Conservation (phyloP, 1,140 invertebrate species). For the Philaenus spumarius region DNA sequence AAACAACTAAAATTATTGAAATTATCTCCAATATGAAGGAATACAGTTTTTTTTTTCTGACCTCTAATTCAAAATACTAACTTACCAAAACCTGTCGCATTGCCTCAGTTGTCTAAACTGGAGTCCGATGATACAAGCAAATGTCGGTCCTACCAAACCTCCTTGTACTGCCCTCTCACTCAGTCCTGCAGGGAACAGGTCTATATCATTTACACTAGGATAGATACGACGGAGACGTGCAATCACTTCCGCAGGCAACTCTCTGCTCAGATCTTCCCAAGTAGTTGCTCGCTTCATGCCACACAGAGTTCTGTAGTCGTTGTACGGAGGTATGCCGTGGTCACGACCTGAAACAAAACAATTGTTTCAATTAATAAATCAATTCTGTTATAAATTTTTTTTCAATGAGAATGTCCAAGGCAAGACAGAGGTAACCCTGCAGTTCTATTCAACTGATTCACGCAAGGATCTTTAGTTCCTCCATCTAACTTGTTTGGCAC, state of each 20-base stretch:
- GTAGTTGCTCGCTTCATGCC: conserved; percentile 59
- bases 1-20: not conserved
- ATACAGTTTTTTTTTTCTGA: no score
- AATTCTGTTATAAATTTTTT: no score
- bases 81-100: conserved; percentile 87
- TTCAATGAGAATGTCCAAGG: no score
- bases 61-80: no score
- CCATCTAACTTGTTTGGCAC: no score
- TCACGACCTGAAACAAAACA: conserved; percentile 61
- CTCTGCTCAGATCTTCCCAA: conserved; percentile 67
- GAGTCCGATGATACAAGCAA: conserved; percentile 92
- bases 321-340: conserved; percentile 81
- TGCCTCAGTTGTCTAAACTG: conserved; percentile 87
- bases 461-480: no score
- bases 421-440: no score
- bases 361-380: no score
- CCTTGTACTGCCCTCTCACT: conserved; percentile 63
- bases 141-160: conserved; percentile 88
- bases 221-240: conserved; percentile 62
- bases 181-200: conserved; percentile 83
- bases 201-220: conserved; percentile 83
- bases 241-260: conserved; percentile 58
- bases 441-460: no score
- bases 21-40: not conserved
- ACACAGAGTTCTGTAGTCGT: conserved; percentile 72